Percentiles rank a stretch among this genome's conserved stretches.
phyloP scores from a whole-genome alignment of 1,140 invertebrate genomes.

The Microplitis mediator region DNA sequence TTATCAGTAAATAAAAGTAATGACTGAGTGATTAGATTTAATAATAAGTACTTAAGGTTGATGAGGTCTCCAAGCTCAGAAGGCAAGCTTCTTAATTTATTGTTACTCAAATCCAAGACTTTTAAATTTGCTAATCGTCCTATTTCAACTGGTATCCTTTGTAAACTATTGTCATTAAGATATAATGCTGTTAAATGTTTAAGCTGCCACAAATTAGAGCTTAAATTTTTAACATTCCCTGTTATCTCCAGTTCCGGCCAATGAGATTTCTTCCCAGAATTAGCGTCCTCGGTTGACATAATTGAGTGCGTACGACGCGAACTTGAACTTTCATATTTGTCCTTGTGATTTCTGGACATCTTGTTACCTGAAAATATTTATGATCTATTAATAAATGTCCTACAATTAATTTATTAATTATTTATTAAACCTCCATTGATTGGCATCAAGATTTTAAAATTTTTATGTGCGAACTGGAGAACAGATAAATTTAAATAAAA shows the following conservation, averaged over 20 bases:
- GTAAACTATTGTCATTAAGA: constrained; percentile 92
- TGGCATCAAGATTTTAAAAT: background rate
- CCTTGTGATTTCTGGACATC: constrained; percentile 70
- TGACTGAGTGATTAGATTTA: constrained; percentile 1
- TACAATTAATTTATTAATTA: background rate
- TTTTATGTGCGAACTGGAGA: background rate
- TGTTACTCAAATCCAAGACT: constrained; percentile 89
- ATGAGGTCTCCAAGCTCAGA: constrained; percentile 95
- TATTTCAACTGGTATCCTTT: constrained; percentile 88
- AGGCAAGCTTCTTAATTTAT: constrained; percentile 92
- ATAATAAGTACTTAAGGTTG: constrained; percentile 74
- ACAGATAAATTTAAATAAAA: too few species aligned
- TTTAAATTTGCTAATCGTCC: constrained; percentile 81
- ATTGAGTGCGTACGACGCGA: constrained; percentile 83
- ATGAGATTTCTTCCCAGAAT: constrained; percentile 87
- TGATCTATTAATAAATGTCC: background rate
- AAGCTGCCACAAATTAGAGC: constrained; percentile 87
- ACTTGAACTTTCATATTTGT: constrained; percentile 75
- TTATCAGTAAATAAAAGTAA: constrained; percentile 1
- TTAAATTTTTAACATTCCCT: constrained; percentile 92
- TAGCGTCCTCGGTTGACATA: constrained; percentile 89
- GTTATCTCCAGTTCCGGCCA: constrained; percentile 75
- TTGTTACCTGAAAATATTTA: constrained; percentile 61
- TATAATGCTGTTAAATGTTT: constrained; percentile 91
- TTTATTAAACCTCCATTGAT: background rate